phyloP scores from a whole-genome alignment of 2,797 vertebrate genomes.

The Anolis apletophallus region DNA sequence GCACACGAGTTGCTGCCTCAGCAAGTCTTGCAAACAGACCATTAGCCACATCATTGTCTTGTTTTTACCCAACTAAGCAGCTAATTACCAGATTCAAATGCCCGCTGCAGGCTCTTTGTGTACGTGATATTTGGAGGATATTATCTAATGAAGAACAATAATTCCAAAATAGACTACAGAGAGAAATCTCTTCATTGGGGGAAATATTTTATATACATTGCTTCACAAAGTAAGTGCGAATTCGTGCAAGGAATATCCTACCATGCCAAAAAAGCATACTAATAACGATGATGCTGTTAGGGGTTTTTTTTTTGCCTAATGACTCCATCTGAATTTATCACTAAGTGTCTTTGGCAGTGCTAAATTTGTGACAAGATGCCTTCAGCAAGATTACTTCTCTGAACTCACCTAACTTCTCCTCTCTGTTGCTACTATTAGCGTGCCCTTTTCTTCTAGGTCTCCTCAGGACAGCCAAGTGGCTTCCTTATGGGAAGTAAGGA shows the following conservation, averaged over 20 bases:
- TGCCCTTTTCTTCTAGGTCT: background rate
- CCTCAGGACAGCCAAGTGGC: background rate
- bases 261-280: too few species aligned
- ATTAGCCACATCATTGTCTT: conserved; percentile 26
- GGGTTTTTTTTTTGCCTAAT: background rate
- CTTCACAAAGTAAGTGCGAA: background rate
- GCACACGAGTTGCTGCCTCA: conserved; percentile 8
- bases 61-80: conserved; percentile 31
- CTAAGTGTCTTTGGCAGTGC: background rate
- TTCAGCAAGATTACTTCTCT: background rate
- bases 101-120: background rate
- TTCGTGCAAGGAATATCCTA: too few species aligned
- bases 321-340: background rate
- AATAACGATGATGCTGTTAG: background rate
- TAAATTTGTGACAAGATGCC: background rate
- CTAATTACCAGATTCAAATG: conserved; percentile 26
- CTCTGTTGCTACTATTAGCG: background rate
- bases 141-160: conserved; percentile 11
- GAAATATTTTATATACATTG: background rate
- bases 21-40: background rate
- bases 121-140: conserved; percentile 1
- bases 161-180: background rate
- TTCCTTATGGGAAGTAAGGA: background rate
- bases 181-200: background rate
- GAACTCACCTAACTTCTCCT: background rate